phyloP scores from a whole-genome alignment of 92 coral and sea anemone species.

The Phenganax marumi region DNA sequence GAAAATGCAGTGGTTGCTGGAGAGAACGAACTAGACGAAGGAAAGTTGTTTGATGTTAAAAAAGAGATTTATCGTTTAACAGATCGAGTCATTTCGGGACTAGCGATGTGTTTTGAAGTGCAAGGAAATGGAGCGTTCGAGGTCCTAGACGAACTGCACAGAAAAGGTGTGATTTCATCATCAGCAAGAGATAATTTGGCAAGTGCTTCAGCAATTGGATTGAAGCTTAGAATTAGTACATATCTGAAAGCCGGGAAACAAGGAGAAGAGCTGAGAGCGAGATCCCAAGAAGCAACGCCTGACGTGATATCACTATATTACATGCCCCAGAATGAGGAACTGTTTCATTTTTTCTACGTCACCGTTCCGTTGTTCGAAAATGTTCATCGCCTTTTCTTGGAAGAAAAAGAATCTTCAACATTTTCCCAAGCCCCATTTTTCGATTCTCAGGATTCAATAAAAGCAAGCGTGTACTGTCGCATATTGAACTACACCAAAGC shows the following conservation, averaged over 20 bases:
- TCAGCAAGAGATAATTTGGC: conserved; percentile 4
- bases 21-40: conserved; percentile 5
- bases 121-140: conserved; percentile 20
- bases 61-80: conserved; percentile 30
- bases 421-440: background rate
- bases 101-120: conserved; percentile 6
- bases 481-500: conserved; percentile 3
- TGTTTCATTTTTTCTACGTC: conserved; percentile 25
- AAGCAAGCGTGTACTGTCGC: background rate
- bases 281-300: background rate
- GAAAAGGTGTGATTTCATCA: background rate
- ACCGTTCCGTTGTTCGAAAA: conserved; percentile 24
- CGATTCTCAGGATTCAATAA: background rate
- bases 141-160: background rate
- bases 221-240: conserved; percentile 19
- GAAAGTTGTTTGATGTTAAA: conserved; percentile 26
- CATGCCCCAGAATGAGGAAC: conserved; percentile 26
- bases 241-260: conserved; percentile 36
- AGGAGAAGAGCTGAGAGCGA: conserved; percentile 10
- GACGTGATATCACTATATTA: background rate
- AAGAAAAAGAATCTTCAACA: background rate
- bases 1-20: conserved; percentile 15
- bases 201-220: conserved; percentile 24
- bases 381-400: background rate
- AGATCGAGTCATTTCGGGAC: conserved; percentile 19